A percentile compares a stretch with the other conserved stretches of the same genome.
These are phyloP conservation scores for Zaprionus vittiger DNA, from an alignment of 1,140 invertebrate species.

Conservation along the genomic window DNA sequence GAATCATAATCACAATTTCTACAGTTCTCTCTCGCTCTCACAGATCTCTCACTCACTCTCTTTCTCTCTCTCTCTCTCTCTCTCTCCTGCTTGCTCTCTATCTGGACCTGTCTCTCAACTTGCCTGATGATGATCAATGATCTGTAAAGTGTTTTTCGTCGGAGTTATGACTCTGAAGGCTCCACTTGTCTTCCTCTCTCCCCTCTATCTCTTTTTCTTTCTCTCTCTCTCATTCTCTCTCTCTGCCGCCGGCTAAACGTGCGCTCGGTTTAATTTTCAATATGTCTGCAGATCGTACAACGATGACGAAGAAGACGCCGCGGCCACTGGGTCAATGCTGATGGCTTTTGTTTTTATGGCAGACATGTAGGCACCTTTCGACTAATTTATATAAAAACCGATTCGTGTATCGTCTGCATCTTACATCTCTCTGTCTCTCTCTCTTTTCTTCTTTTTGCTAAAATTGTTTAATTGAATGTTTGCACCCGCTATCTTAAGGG, in stretches of 20 bases:
- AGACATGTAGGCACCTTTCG: constrained; percentile 80
- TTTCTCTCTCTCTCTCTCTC: constrained; percentile 21
- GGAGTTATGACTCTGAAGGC: constrained; percentile 65
- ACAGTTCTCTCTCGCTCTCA: constrained; percentile 27
- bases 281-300: constrained; percentile 63
- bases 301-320: constrained; percentile 22
- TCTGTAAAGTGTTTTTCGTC: constrained; percentile 75
- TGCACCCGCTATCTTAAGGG: background rate
- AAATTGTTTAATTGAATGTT: constrained; percentile 40
- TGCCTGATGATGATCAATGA: constrained; percentile 80
- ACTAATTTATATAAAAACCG: constrained; percentile 64
- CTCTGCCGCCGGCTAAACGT: constrained; percentile 64
- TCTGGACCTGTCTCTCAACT: constrained; percentile 15
- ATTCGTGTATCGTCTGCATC: constrained; percentile 25
- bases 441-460: constrained; percentile 3
- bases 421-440: constrained; percentile 4
- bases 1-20: constrained; percentile 81
- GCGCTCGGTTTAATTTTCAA: constrained; percentile 81
- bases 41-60: constrained; percentile 4
- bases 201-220: background rate
- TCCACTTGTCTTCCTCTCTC: constrained; percentile 12
- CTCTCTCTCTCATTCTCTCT: constrained; percentile 9
- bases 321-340: constrained; percentile 76
- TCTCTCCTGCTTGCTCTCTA: constrained; percentile 12
- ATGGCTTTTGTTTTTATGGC: constrained; percentile 82